Conservation (phyloP, 92 coral and sea anemone genomes). For the Epizoanthus ramosus region DNA sequence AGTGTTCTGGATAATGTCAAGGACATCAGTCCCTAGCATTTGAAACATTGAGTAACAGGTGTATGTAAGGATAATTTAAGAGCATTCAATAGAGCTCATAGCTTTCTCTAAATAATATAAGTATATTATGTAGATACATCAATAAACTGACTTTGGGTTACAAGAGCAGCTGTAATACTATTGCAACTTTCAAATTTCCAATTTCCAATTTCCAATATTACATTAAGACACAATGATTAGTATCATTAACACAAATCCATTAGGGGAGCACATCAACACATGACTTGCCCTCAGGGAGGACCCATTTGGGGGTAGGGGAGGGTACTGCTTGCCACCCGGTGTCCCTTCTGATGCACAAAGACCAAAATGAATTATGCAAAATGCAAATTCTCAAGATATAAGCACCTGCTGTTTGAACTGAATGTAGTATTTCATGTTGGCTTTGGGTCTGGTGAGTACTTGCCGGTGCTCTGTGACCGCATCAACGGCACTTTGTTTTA, state of each 20-base stretch:
- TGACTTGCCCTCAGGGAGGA: conserved; percentile 16
- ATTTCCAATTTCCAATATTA: conserved; percentile 16
- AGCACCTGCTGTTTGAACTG: conserved; percentile 18
- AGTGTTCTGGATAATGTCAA: conserved; percentile 25
- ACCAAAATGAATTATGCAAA: conserved; percentile 22
- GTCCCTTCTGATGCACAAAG: conserved; percentile 17
- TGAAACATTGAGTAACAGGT: conserved; percentile 10
- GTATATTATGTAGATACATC: conserved; percentile 10
- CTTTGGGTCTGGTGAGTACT: conserved; percentile 21
- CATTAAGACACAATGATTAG: background rate
- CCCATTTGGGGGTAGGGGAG: conserved; percentile 35
- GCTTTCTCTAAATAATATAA: conserved; percentile 11
- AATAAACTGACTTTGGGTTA: conserved; percentile 25
- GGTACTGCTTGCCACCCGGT: conserved; percentile 21
- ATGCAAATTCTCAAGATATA: conserved; percentile 10
- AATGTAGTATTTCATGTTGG: conserved; percentile 1
- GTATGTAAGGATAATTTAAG: conserved; percentile 27
- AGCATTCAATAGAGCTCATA: conserved; percentile 24
- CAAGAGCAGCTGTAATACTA: conserved; percentile 3
- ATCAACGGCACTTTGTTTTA: background rate
- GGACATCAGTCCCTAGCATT: conserved; percentile 9
- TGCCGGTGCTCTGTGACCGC: conserved; percentile 17
- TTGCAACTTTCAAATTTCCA: conserved; percentile 31
- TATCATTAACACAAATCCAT: conserved; percentile 17
- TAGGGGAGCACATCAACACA: conserved; percentile 20